Conservation (phyloP, 92 coral and sea anemone species). For the Plumapathes pennacea region DNA sequence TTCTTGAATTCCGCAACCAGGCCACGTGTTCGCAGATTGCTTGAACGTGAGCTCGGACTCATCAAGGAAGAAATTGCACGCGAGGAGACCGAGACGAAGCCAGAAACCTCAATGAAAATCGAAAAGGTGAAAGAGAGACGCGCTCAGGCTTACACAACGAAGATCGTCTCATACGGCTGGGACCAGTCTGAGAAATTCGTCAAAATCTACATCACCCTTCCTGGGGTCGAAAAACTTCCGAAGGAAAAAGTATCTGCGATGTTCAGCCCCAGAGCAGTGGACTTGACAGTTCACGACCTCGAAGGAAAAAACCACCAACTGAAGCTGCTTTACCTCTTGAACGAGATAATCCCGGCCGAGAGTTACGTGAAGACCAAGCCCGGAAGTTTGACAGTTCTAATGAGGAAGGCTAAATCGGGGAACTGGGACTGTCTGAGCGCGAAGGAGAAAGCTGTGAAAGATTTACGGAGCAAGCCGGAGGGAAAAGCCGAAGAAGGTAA, state of each 20-base stretch:
- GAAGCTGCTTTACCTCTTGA: conserved; percentile 63
- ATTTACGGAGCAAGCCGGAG: conserved; percentile 7
- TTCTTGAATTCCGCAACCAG: conserved; percentile 52
- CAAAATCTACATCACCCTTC: conserved; percentile 78
- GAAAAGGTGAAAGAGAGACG: conserved; percentile 7
- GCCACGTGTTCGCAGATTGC: conserved; percentile 67
- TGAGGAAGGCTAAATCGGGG: conserved; percentile 71
- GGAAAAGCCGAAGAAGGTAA: conserved; percentile 60
- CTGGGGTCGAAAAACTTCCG: conserved; percentile 72
- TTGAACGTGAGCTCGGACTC: conserved; percentile 62
- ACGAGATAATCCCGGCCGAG: conserved; percentile 62
- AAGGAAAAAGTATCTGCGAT: conserved; percentile 66
- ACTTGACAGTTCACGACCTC: conserved; percentile 61
- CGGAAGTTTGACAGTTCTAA: conserved; percentile 62
- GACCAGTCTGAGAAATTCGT: conserved; percentile 81
- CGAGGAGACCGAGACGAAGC: conserved; percentile 10
- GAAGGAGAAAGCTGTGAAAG: conserved; percentile 30
- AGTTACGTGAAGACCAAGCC: conserved; percentile 74
- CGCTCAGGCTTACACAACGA: conserved; percentile 13
- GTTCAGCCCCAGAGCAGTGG: conserved; percentile 57
- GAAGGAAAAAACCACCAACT: conserved; percentile 85
- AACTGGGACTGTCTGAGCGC: conserved; percentile 65
- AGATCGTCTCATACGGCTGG: conserved; percentile 82
- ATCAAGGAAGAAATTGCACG: conserved; percentile 60
- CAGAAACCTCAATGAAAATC: conserved; percentile 1